These are phyloP conservation scores for Tretioscincus oriximinensis DNA, from an alignment of 2,113 vertebrate genomes.

Conservation along the genomic window DNA sequence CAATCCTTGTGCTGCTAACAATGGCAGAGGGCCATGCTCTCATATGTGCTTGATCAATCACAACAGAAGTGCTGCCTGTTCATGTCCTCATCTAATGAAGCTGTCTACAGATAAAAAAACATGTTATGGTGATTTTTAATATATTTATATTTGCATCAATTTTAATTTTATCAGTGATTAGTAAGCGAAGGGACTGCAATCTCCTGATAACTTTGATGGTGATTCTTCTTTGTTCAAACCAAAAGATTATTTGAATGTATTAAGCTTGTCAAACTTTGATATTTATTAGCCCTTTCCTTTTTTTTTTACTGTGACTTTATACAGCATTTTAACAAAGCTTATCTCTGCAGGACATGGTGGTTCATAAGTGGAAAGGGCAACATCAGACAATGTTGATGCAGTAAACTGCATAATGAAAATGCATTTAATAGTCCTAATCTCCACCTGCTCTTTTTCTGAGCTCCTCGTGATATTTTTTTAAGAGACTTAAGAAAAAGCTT, in stretches of 20 bases:
- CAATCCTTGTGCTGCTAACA: slow-evolving; percentile 90
- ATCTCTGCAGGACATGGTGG: slow-evolving; percentile 57
- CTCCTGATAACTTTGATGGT: slow-evolving; percentile 16
- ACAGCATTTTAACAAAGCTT: slow-evolving; percentile 48
- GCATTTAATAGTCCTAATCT: slow-evolving; percentile 46
- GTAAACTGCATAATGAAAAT: slow-evolving; percentile 43
- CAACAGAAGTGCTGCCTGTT: slow-evolving; percentile 88
- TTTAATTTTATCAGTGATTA: not conserved
- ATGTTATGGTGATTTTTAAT: slow-evolving; percentile 84
- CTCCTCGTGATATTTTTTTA: slow-evolving; percentile 43
- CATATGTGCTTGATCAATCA: slow-evolving; percentile 97
- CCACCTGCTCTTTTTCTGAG: slow-evolving; percentile 36
- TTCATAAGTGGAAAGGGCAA: slow-evolving; percentile 38
- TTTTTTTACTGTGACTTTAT: slow-evolving; percentile 29
- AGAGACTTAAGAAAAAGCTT: slow-evolving; percentile 39
- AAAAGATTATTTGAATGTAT: slow-evolving; percentile 16
- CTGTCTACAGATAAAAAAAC: slow-evolving; percentile 87
- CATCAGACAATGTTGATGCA: slow-evolving; percentile 46
- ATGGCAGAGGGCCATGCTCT: slow-evolving; percentile 90
- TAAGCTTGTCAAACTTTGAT: slow-evolving; percentile 31
- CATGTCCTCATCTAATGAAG: slow-evolving; percentile 96
- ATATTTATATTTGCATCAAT: not conserved
- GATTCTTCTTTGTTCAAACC: slow-evolving; percentile 8
- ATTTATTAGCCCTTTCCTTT: slow-evolving; percentile 34
- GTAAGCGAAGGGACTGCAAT: not conserved